Conservation (phyloP, 2,888 invertebrate genomes). For the Phragmatobia fuliginosa region DNA sequence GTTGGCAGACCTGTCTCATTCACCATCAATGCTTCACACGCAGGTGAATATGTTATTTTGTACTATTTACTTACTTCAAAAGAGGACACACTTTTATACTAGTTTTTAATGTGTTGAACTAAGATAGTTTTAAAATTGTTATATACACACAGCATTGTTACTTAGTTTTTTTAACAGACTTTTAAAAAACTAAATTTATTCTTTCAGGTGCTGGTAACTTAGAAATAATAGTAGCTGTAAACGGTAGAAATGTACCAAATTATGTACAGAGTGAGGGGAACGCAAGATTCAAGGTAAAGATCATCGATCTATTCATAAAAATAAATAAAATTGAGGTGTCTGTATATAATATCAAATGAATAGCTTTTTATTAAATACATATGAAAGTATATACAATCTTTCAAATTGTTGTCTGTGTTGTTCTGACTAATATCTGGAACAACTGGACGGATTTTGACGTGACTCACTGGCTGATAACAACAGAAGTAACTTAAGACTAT, state of each 20-base stretch:
- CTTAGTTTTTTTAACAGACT: background rate
- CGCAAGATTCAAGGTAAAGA: constrained; percentile 93
- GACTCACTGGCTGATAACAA: too few species aligned
- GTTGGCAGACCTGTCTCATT: constrained; percentile 98
- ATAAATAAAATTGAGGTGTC: too few species aligned
- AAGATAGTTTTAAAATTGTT: background rate
- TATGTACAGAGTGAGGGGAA: constrained; percentile 99
- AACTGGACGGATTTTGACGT: too few species aligned
- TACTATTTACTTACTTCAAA: background rate
- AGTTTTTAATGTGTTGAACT: background rate
- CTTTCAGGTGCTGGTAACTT: constrained; percentile 95
- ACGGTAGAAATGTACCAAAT: constrained; percentile 98
- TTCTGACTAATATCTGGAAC: too few species aligned
- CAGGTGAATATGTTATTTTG: constrained; percentile 67
- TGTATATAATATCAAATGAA: too few species aligned
- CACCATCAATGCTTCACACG: constrained; percentile 94
- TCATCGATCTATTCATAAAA: background rate
- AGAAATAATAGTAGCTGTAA: constrained; percentile 98
- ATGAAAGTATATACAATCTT: too few species aligned
- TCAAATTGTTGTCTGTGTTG: too few species aligned
- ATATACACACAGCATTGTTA: too few species aligned
- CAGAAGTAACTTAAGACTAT: too few species aligned
- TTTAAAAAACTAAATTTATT: background rate
- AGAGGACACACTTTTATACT: background rate
- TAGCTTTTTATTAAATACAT: too few species aligned